Evolutionary conservation across 2,797 vertebrate species (phyloP).

Genomic region (Poecilia gillii): DNA sequence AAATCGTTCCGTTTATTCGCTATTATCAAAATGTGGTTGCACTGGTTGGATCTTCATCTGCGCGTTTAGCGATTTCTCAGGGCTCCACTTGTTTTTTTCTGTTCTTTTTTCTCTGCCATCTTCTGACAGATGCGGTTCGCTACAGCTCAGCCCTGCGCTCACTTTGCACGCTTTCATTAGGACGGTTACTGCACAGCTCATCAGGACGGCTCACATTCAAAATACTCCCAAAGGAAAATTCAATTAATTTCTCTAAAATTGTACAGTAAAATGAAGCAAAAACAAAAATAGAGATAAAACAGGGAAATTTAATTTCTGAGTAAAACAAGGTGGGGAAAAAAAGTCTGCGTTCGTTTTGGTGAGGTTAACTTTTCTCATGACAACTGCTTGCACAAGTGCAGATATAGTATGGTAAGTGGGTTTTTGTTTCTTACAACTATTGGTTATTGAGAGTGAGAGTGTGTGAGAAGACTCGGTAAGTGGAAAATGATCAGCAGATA

Average conservation of each 20-base stretch:
- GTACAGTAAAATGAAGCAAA: background rate
- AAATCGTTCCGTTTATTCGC: background rate
- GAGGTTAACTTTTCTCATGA: slow-evolving; percentile 4
- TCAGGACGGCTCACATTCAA: background rate
- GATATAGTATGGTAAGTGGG: slow-evolving; percentile 21
- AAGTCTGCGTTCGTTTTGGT: background rate
- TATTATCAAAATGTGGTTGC: background rate
- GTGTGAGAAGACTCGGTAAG: slow-evolving; percentile 37
- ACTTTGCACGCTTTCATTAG: background rate
- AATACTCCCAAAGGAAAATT: too few relatives aligned
- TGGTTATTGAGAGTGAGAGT: slow-evolving; percentile 41
- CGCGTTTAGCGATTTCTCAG: slow-evolving; percentile 14
- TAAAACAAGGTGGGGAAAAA: background rate
- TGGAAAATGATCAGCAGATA: slow-evolving; percentile 75
- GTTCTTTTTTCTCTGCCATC: background rate
- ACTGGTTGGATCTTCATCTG: background rate
- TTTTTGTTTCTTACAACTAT: slow-evolving; percentile 35
- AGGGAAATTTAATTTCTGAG: background rate
- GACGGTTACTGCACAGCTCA: background rate
- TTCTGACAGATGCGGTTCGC: background rate
- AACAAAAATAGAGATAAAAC: background rate
- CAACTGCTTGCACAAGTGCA: slow-evolving; percentile 15
- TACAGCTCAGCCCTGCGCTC: background rate
- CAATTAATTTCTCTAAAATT: background rate
- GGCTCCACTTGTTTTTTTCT: background rate